Percentiles rank a stretch among this genome's conserved stretches.
Evolutionary conservation across 2,888 invertebrate species (phyloP).

Genomic region (Meteorus cinctellus): DNA sequence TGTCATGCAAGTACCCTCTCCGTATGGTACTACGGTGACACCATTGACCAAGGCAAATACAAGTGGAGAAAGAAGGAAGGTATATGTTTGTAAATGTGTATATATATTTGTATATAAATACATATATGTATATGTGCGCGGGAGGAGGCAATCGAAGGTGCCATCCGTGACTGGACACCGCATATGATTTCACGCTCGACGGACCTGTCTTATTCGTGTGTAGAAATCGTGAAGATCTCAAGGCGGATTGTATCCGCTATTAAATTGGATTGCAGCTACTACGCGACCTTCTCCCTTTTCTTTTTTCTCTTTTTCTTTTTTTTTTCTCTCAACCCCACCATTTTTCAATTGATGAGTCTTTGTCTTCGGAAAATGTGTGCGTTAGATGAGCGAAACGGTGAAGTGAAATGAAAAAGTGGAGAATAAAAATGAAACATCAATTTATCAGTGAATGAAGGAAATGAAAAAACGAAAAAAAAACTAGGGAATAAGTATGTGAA

Average conservation of each 20-base stretch:
- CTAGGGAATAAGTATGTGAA: background rate
- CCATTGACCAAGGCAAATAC: slow-evolving; percentile 10
- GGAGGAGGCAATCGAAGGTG: slow-evolving; percentile 65
- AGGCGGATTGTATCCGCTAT: slow-evolving; percentile 71
- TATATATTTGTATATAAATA: background rate
- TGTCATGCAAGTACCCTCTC: background rate
- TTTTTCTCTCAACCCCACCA: slow-evolving; percentile 14
- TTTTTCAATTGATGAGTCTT: slow-evolving; percentile 18
- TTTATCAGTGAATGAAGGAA: background rate
- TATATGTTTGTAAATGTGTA: background rate
- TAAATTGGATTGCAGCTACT: slow-evolving; percentile 72
- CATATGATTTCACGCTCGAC: slow-evolving; percentile 73
- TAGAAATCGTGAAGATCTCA: slow-evolving; percentile 74
- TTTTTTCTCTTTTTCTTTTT: slow-evolving; percentile 22
- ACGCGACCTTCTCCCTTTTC: slow-evolving; percentile 48
- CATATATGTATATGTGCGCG: background rate
- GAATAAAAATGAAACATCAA: background rate
- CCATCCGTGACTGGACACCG: slow-evolving; percentile 73
- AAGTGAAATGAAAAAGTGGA: background rate
- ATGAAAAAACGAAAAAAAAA: background rate
- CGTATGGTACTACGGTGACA: background rate
- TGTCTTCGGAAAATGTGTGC: background rate
- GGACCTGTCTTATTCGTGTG: slow-evolving; percentile 71
- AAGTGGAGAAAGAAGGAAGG: slow-evolving; percentile 36
- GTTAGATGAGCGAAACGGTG: background rate